Base-by-base conservation (phyloP, 2,113 vertebrate genomes). In the Rhinopomastus cyanomelas region DNA sequence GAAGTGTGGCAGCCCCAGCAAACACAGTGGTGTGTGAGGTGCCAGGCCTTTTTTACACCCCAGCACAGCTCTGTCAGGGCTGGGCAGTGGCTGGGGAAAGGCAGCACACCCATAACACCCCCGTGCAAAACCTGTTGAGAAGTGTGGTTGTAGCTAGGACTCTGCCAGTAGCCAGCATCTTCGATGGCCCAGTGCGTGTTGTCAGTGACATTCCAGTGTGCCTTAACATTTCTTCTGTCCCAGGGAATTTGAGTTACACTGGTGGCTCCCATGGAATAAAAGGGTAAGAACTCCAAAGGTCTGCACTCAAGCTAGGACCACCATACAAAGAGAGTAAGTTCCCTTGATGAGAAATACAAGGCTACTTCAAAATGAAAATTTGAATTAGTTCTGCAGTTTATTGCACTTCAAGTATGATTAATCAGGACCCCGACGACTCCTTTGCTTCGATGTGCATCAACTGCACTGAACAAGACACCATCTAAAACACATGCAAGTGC, bases 1-100 rank as follows among this genome's bases (percentile, higher is more conserved):
- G 37, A 11, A 2, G n/a, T 2, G 0, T 0, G 2, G 78, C 7
- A 37, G 16, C 18, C 30, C 12, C 67, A 8, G 22, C 0, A 0
- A 20, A 20, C 34, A 5, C 26, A 3, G 3, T 9, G 39, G 18
- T 26, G 6, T 1, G 1, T 3, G 16, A 66, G 3, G 5, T 2
- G 2, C 51, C 56, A 9, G 46, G 23, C 19, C n/a, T n/a, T 46
- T n/a, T 32, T 22, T n/a, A 37, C 34, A 29, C 23, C 42, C 10
- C 39, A 1, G 8, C 46, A 1, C 23, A 4, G 39, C 61, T 73
- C 6, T 1, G 39, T 44, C 19, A 27, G 44, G 21, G 39, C 67
- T 34, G 30, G 13, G 26, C 17, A 36, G 26, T 12, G 0, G 15
- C 32, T 3, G 20, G 8, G 16, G 36, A 9, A 30, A 36, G 67